Percentiles rank a stretch among this genome's conserved stretches.
phyloP scores from a whole-genome alignment of 1,140 invertebrate species.

The Camponotus vicinus region DNA sequence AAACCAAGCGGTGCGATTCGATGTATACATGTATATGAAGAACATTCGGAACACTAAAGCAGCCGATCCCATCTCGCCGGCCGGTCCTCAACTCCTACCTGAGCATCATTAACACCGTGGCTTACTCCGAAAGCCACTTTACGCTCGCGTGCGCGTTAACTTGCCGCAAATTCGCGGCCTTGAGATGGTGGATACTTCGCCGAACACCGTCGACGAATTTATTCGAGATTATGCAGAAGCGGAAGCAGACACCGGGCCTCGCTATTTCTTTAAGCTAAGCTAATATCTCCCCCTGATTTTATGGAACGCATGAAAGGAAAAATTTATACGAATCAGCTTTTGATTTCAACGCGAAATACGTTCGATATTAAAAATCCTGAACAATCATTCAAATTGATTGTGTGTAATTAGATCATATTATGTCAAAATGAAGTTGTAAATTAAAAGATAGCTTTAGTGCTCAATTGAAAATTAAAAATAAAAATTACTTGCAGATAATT shows the following conservation, averaged over 20 bases:
- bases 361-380: not conserved
- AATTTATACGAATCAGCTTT: constrained; percentile 46
- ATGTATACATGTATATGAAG: constrained; percentile 50
- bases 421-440: not conserved
- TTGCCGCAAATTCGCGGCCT: constrained; percentile 58
- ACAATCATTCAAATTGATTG: not conserved
- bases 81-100: constrained; percentile 10
- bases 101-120: constrained; percentile 57
- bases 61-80: constrained; percentile 39
- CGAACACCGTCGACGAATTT: constrained; percentile 48
- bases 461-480: too few species aligned
- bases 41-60: constrained; percentile 51
- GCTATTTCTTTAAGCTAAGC: constrained; percentile 29
- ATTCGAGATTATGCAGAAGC: constrained; percentile 45
- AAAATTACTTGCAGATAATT: too few species aligned
- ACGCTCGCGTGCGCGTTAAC: constrained; percentile 58
- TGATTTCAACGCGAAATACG: not conserved
- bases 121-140: constrained; percentile 63
- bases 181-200: constrained; percentile 38
- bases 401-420: not conserved
- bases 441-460: too few species aligned
- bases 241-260: not conserved
- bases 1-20: constrained; percentile 23
- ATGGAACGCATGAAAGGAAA: not conserved
- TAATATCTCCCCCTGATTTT: not conserved